These are phyloP conservation scores for Garra rufa DNA, from an alignment of 2,113 vertebrate species.

Conservation along the genomic window DNA sequence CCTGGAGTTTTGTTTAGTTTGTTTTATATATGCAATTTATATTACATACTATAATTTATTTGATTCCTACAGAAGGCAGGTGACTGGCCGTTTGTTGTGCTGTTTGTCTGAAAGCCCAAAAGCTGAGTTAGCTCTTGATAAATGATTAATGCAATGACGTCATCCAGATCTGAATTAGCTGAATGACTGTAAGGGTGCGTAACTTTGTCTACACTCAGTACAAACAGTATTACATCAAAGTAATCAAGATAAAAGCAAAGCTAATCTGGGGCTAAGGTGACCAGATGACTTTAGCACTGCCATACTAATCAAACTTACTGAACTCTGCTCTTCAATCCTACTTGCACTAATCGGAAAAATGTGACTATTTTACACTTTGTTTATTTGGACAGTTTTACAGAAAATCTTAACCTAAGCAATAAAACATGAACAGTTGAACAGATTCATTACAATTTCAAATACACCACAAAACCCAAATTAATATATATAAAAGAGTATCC, in stretches of 20 bases:
- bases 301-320: background rate
- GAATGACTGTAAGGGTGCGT: background rate
- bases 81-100: background rate
- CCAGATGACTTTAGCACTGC: background rate
- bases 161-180: background rate
- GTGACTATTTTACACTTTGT: no score
- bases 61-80: background rate
- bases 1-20: background rate
- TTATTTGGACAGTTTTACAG: background rate
- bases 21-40: no score
- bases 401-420: background rate
- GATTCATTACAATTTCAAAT: background rate
- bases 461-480: background rate
- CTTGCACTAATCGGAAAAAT: background rate
- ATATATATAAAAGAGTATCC: background rate
- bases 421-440: background rate
- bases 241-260: background rate
- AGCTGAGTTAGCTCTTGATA: background rate
- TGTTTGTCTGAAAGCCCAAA: background rate
- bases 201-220: background rate
- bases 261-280: background rate
- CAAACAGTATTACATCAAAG: constrained; percentile 12
- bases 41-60: background rate
- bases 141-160: background rate
- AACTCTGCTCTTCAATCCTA: background rate